Percentiles rank a stretch among this genome's conserved stretches.
Evolutionary conservation across 1,140 invertebrate genomes (phyloP).

Genomic region (Zophobas morio): DNA sequence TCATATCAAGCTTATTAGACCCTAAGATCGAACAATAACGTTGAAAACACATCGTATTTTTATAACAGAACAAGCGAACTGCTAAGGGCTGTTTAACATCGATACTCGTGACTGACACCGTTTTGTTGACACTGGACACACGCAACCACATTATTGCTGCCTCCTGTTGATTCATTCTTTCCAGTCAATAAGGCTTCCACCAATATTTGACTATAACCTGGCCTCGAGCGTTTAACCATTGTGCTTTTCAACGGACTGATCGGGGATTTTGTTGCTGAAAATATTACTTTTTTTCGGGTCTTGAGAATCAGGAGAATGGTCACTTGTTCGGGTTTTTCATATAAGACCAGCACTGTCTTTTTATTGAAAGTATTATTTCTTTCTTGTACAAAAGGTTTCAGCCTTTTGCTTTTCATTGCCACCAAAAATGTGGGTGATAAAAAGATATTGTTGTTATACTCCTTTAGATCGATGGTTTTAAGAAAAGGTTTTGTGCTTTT

Average conservation of each 20-base stretch:
- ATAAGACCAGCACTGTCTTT: neutral
- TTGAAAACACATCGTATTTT: constrained; percentile 53
- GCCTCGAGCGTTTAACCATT: constrained; percentile 41
- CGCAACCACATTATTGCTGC: constrained; percentile 60
- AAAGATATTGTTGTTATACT: too few relatives aligned
- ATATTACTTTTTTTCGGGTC: constrained; percentile 17
- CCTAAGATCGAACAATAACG: constrained; percentile 13
- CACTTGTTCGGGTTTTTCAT: constrained; percentile 16
- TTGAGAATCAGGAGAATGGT: constrained; percentile 9
- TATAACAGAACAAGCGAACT: constrained; percentile 62
- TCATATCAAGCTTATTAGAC: neutral
- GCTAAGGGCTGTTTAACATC: constrained; percentile 58
- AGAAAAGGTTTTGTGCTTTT: too few relatives aligned
- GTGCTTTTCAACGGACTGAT: constrained; percentile 37
- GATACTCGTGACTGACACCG: constrained; percentile 51
- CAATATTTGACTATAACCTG: constrained; percentile 55
- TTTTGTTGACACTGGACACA: constrained; percentile 62
- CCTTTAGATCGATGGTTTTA: too few relatives aligned
- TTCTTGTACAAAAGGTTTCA: too few relatives aligned
- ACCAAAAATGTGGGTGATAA: too few relatives aligned
- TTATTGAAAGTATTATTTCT: neutral
- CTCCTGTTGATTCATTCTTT: constrained; percentile 65
- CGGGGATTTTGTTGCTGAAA: constrained; percentile 34
- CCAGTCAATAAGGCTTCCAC: constrained; percentile 62
- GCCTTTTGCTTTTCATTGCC: too few relatives aligned